Evolutionary conservation across 92 coral and sea anemone genomes (phyloP).

Genomic region (Actinostola sp.): DNA sequence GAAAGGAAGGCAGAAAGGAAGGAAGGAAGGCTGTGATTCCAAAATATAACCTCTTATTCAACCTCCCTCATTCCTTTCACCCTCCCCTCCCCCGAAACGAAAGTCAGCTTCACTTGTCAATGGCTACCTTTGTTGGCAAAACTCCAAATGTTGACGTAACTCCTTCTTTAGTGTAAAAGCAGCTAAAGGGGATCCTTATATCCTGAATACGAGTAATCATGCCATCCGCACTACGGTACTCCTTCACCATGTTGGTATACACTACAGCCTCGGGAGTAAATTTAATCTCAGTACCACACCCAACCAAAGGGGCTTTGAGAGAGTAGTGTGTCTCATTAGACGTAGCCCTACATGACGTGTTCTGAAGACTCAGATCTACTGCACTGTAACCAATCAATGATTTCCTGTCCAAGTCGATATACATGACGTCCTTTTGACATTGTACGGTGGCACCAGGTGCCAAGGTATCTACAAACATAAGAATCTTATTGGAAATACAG

Average conservation of each 20-base stretch:
- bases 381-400: slow-evolving; percentile 47
- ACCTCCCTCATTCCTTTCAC: too few relatives aligned
- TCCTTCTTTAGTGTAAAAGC: slow-evolving; percentile 82
- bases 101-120: too few relatives aligned
- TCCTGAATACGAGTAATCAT: slow-evolving; percentile 68
- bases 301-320: slow-evolving; percentile 68
- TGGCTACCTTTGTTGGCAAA: slow-evolving; percentile 75
- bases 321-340: slow-evolving; percentile 70
- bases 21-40: too few relatives aligned
- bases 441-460: slow-evolving; percentile 54
- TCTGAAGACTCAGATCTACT: slow-evolving; percentile 39
- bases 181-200: slow-evolving; percentile 72
- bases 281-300: slow-evolving; percentile 79
- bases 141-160: slow-evolving; percentile 84
- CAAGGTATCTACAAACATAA: slow-evolving; percentile 18
- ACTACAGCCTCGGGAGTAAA: slow-evolving; percentile 70
- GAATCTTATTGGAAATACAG: too few relatives aligned
- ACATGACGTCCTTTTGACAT: slow-evolving; percentile 70
- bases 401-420: slow-evolving; percentile 55
- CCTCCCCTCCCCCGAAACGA: too few relatives aligned
- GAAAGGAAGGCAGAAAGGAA: too few relatives aligned
- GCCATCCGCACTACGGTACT: slow-evolving; percentile 44
- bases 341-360: slow-evolving; percentile 67
- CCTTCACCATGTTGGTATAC: slow-evolving; percentile 71
- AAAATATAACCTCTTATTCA: too few relatives aligned